These are phyloP conservation scores for Drosophila leonis DNA, from an alignment of 2,888 invertebrate species.

Conservation along the genomic window DNA sequence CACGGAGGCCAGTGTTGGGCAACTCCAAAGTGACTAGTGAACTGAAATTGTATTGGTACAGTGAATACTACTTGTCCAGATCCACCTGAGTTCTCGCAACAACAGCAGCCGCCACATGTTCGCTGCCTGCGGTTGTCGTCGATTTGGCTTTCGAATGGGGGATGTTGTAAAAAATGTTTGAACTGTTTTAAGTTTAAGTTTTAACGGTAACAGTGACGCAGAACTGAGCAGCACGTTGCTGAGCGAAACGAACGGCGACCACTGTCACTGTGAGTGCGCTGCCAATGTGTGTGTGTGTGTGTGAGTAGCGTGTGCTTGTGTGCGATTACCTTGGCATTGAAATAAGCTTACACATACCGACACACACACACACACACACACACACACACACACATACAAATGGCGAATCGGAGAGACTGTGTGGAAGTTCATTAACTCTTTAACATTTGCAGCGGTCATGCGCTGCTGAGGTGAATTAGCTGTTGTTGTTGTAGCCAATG, in stretches of 20 bases:
- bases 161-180: conserved; percentile 82
- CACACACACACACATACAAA: conserved; percentile 3
- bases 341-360: conserved; percentile 46
- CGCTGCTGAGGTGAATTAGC: conserved; percentile 66
- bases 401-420: conserved; percentile 22
- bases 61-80: conserved; percentile 24
- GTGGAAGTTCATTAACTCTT: conserved; percentile 61
- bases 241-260: conserved; percentile 29
- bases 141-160: conserved; percentile 53
- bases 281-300: conserved; percentile 8
- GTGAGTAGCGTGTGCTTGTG: conserved; percentile 8
- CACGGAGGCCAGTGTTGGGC: conserved; percentile 6
- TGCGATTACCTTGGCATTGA: conserved; percentile 70
- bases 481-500: conserved; percentile 18
- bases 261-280: conserved; percentile 35
- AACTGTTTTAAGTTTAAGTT: conserved; percentile 85
- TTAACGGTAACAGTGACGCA: conserved; percentile 83
- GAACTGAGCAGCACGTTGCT: conserved; percentile 62
- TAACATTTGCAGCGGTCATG: conserved; percentile 45
- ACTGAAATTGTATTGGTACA: background rate
- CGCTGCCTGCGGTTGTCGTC: conserved; percentile 32
- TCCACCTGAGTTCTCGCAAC: conserved; percentile 26
- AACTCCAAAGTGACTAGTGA: background rate
- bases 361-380: background rate
- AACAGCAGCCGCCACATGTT: conserved; percentile 16